These are phyloP conservation scores for Fabriciana adippe DNA, from an alignment of 2,888 invertebrate species.

Conservation along the genomic window DNA sequence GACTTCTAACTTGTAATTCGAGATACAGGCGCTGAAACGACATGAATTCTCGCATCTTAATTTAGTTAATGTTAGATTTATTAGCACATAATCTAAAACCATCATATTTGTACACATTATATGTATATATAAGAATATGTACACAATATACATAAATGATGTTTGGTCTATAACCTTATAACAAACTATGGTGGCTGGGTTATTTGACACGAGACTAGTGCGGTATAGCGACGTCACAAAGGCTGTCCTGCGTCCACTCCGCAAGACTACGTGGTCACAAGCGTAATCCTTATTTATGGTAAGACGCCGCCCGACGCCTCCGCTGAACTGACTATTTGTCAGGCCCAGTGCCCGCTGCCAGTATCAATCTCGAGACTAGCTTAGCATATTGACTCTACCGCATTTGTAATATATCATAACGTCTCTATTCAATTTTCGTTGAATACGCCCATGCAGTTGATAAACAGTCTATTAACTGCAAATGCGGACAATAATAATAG, in stretches of 20 bases:
- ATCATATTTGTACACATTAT: background rate
- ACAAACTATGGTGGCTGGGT: slow-evolving; percentile 34
- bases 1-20: slow-evolving; percentile 75
- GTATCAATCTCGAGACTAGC: slow-evolving; percentile 73
- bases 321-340: slow-evolving; percentile 75
- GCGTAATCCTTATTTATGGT: slow-evolving; percentile 82
- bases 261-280: slow-evolving; percentile 74
- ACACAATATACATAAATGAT: background rate
- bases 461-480: slow-evolving; percentile 53
- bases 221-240: slow-evolving; percentile 56
- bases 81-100: background rate
- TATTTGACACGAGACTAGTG: slow-evolving; percentile 61
- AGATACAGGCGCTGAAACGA: slow-evolving; percentile 75
- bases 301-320: slow-evolving; percentile 77
- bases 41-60: slow-evolving; percentile 67
- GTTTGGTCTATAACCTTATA: slow-evolving; percentile 24
- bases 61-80: slow-evolving; percentile 12
- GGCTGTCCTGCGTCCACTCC: slow-evolving; percentile 63
- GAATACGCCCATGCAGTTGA: slow-evolving; percentile 53
- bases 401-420: slow-evolving; percentile 35
- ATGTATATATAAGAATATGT: background rate
- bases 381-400: slow-evolving; percentile 51
- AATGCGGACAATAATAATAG: slow-evolving; percentile 61
- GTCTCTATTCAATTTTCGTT: slow-evolving; percentile 48
- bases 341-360: slow-evolving; percentile 58